phyloP scores from a whole-genome alignment of 1,140 invertebrate species.

The Danaus plexippus region DNA sequence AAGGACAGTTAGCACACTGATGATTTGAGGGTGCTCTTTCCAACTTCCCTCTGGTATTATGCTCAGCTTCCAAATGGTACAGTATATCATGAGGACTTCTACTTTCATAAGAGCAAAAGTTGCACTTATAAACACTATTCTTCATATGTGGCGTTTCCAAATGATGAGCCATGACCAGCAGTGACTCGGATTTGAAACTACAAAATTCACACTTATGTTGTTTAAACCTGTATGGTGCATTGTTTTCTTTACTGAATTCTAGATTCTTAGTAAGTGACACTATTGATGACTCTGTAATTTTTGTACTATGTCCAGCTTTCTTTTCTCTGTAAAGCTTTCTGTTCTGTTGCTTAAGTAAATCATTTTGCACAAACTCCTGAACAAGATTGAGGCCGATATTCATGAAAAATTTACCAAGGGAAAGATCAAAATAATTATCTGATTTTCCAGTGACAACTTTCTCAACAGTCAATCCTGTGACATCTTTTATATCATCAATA shows the following conservation, averaged over 20 bases:
- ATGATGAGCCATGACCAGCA: slow-evolving; percentile 89
- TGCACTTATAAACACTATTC: slow-evolving; percentile 88
- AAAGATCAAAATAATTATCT: slow-evolving; percentile 85
- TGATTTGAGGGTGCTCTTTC: slow-evolving; percentile 90
- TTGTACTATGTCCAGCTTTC: slow-evolving; percentile 75
- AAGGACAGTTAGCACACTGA: slow-evolving; percentile 94
- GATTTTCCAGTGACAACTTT: slow-evolving; percentile 50
- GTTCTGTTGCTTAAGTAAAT: slow-evolving; percentile 90
- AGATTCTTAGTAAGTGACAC: slow-evolving; percentile 86
- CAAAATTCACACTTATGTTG: slow-evolving; percentile 92
- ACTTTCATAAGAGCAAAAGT: slow-evolving; percentile 88
- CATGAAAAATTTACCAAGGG: slow-evolving; percentile 92
- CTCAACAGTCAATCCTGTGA: slow-evolving; percentile 46
- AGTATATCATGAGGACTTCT: slow-evolving; percentile 89
- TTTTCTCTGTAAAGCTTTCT: slow-evolving; percentile 79
- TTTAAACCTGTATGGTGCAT: slow-evolving; percentile 85
- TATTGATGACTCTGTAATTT: slow-evolving; percentile 83
- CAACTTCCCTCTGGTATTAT: slow-evolving; percentile 85
- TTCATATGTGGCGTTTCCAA: slow-evolving; percentile 94
- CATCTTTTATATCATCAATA: slow-evolving; percentile 66
- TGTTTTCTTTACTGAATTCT: slow-evolving; percentile 90
- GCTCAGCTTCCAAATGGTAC: slow-evolving; percentile 92
- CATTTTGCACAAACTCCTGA: slow-evolving; percentile 93
- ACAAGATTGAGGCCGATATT: slow-evolving; percentile 93
- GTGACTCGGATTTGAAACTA: slow-evolving; percentile 93